Evolutionary conservation across 2,797 vertebrate genomes (phyloP).

Genomic region (Bovichtus diacanthus): DNA sequence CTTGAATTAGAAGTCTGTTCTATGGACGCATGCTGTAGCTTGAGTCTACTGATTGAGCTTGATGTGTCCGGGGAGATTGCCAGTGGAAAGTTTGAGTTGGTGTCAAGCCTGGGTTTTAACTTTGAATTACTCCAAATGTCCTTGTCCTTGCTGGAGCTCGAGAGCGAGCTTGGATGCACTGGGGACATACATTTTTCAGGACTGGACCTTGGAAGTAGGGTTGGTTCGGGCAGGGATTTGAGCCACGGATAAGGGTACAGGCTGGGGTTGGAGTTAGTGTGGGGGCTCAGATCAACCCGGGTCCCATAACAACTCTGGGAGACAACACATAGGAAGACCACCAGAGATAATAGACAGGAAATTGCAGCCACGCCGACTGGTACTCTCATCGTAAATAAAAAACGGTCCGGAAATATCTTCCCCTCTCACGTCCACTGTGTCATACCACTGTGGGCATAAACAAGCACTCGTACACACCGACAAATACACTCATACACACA

Average conservation of each 20-base stretch:
- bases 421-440: conserved; percentile 58
- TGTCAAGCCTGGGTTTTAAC: conserved; percentile 17
- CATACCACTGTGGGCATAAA: conserved; percentile 32
- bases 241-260: conserved; percentile 17
- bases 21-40: conserved; percentile 5
- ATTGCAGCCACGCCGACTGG: conserved; percentile 77
- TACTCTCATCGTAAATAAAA: conserved; percentile 92
- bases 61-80: not conserved
- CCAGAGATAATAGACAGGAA: conserved; percentile 89
- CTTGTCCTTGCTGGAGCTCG: conserved; percentile 11
- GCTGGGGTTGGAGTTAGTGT: conserved; percentile 17
- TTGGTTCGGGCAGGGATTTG: conserved; percentile 27
- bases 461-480: not conserved
- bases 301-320: conserved; percentile 89
- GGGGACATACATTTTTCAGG: conserved; percentile 7
- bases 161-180: conserved; percentile 1
- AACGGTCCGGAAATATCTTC: conserved; percentile 33
- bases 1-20: conserved; percentile 17
- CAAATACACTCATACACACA: conserved; percentile 9
- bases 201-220: not conserved
- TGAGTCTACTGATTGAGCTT: conserved; percentile 14
- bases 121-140: conserved; percentile 19
- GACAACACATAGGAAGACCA: conserved; percentile 92
- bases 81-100: not conserved
- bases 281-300: conserved; percentile 41